Base-by-base conservation (phyloP, 2,797 vertebrate genomes). In the Aulostomus chinensis region DNA sequence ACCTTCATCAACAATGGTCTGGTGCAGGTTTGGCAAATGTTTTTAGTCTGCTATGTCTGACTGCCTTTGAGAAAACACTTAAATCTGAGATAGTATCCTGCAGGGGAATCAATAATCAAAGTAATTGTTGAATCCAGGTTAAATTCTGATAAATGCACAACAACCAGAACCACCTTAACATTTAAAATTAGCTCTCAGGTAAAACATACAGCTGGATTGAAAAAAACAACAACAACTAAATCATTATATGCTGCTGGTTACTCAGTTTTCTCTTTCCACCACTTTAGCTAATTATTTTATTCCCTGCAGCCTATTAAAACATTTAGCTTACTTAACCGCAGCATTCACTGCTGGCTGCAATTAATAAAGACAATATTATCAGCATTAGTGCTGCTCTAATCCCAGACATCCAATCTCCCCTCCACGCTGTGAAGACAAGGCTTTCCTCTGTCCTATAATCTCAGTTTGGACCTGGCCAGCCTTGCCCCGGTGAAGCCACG, bases 361-460 rank as follows among this genome's bases (percentile, higher is more conserved):
- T 83, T 81, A 83, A 77, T 77, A 74, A 76, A 78, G 76, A 84
- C 80, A 82, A 75, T 78, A 76, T 62, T 78, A 81, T 83, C 73
- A 61, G 67, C 39, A 34, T 43, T 41, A 51, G 35, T 11, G 58
- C 70, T 17, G 29, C 67, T 73, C 61, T 80, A 83, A 85, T 80
- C 82, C 73, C 14, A 68, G 57, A 76, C 59, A 69, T 71, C 62
- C 68, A 56, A 66, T 74, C 82, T 58, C 71, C 49, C 37, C 43
- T 56, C 59, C 53, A 30, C 59, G 55, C 49, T 48, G 56, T 16
- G 9, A 24, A 34, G 14, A 34, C 32, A 4, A 21, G 37, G 32
- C 54, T 40, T 56, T 41, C 24, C 52, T 33, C 55, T 15, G 22
- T 46, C 62, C 58, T 63, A 61, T 70, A 74, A 70, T 34, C 31